These are phyloP conservation scores for Maccullochella peelii DNA, from an alignment of 2,113 vertebrate species.

Conservation along the genomic window DNA sequence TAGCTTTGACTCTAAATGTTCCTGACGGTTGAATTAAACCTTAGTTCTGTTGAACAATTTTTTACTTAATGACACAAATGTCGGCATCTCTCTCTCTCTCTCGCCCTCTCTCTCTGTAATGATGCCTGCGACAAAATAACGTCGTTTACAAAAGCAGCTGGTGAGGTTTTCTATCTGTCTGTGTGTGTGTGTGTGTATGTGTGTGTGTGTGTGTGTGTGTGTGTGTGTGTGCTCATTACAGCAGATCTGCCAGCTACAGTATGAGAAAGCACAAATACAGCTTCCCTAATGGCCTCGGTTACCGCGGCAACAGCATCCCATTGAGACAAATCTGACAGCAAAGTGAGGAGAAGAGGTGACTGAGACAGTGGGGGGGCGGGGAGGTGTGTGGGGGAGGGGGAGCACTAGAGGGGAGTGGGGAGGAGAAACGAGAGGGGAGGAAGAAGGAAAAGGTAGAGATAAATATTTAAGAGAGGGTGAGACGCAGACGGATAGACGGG, in stretches of 20 bases:
- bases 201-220: neutral
- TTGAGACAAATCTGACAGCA: slow-evolving; percentile 68
- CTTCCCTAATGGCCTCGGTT: slow-evolving; percentile 66
- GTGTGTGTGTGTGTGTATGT: neutral
- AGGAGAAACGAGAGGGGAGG: no score
- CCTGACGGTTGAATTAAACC: neutral
- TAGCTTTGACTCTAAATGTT: neutral
- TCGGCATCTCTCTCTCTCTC: neutral
- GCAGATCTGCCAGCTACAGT: slow-evolving; percentile 47
- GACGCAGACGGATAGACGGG: neutral
- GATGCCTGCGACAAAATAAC: slow-evolving; percentile 10
- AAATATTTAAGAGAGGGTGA: neutral
- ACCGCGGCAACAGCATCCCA: slow-evolving; percentile 67
- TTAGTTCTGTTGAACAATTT: neutral
- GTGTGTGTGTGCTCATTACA: slow-evolving; percentile 38
- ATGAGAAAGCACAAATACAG: slow-evolving; percentile 60
- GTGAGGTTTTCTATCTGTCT: neutral
- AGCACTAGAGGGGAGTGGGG: no score
- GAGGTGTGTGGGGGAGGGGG: neutral
- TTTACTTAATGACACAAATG: neutral
- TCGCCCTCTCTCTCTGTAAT: neutral
- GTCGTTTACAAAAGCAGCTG: slow-evolving; percentile 4
- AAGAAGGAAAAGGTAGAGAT: neutral
- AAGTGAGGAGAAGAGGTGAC: slow-evolving; percentile 29
- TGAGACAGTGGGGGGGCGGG: slow-evolving; percentile 1